Base-by-base conservation (phyloP, 2,888 invertebrate species). In the Metalampra italica region DNA sequence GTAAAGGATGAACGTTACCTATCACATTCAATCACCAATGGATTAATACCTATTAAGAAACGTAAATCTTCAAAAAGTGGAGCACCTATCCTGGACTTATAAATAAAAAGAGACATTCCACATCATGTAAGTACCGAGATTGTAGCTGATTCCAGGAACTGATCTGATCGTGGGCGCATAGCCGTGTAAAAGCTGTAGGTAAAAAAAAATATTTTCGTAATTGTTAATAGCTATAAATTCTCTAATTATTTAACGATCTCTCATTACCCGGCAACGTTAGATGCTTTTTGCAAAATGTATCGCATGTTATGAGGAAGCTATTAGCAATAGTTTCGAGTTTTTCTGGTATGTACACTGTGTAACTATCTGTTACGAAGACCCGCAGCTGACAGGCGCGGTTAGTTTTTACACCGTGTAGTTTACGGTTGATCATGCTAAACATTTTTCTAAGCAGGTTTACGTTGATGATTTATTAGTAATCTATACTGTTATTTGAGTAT, bases 381-480 rank as follows among this genome's bases (percentile, higher is more conserved):
- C 59, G 63, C 66, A 62, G 62, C 66, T 60, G 53, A 60, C 67
- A 64, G 73, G 71, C 59, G 73, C 62, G 60, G 59, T 68, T 47
- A 50, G 68, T 79, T 82, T 78, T 82, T 80, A 62, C 68, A 52
- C 51, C 47, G 60, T 59, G 57, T 53, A 60, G 57, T 59, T 64
- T 65, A 60, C 64, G 60, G 59, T 65, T 67, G 64, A 72, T 71
- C 71, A 62, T 60, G 68, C 57, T 62, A 57, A 63, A 70, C 72
- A 76, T 79, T 70, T 68, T 63, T 60, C 65, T 66, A 66, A 73
- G 65, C 67, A 59, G 58, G 58, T 56, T 59, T 57, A 60, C 55
- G 45, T 60, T 59, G 59, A 60, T 53, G 56, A 58, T 59, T 54
- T 57, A 54, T 32, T 12, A 11, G 7, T 11, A 7, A 14, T 22